Conservation (phyloP, 2,113 vertebrate species). For the Rhinolophus ferrumequinum region DNA sequence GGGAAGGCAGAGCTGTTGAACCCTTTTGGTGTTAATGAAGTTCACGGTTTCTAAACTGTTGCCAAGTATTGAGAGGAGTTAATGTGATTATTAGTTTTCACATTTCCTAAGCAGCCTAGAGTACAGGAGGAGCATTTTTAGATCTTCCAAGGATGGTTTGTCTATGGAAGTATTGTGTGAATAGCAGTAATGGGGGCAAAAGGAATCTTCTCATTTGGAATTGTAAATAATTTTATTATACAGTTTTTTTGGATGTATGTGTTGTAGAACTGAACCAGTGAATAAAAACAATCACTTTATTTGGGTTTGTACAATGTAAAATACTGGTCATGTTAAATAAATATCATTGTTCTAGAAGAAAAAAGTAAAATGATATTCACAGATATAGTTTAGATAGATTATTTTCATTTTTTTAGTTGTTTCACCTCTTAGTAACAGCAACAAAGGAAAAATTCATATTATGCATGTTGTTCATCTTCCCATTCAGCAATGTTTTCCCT, state of each 20-base stretch:
- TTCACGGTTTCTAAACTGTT: slow-evolving; percentile 82
- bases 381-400: neutral
- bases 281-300: slow-evolving; percentile 80
- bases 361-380: too few relatives aligned
- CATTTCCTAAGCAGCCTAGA: slow-evolving; percentile 86
- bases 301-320: slow-evolving; percentile 89
- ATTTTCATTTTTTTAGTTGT: neutral
- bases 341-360: slow-evolving; percentile 85
- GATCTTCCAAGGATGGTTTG: slow-evolving; percentile 85
- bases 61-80: slow-evolving; percentile 81
- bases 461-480: neutral
- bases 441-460: neutral
- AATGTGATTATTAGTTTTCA: slow-evolving; percentile 82
- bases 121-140: slow-evolving; percentile 88
- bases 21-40: slow-evolving; percentile 82
- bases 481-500: neutral
- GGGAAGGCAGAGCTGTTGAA: too few relatives aligned
- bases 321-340: slow-evolving; percentile 88
- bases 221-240: slow-evolving; percentile 92
- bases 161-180: slow-evolving; percentile 90
- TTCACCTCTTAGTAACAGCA: neutral
- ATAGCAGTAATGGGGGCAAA: slow-evolving; percentile 85
- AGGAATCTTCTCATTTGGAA: slow-evolving; percentile 84
- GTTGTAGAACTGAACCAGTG: slow-evolving; percentile 92
- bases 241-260: slow-evolving; percentile 89